Conservation (phyloP, 2,888 invertebrate species). For the Drosophila bunnanda region DNA sequence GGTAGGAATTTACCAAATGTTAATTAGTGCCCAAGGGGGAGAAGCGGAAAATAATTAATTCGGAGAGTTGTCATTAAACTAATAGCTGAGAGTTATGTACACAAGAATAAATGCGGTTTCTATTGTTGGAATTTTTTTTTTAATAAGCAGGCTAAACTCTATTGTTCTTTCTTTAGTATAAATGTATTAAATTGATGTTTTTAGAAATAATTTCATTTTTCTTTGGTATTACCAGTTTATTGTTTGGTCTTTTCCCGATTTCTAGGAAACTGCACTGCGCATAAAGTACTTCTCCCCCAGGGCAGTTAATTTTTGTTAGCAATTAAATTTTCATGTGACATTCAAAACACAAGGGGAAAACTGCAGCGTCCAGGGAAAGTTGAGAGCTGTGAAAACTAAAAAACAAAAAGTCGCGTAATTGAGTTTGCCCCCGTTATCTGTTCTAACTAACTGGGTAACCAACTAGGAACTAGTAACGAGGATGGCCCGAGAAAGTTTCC, state of each 20-base stretch:
- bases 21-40: slow-evolving; percentile 13
- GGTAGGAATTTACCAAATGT: slow-evolving; percentile 17
- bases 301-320: slow-evolving; percentile 5
- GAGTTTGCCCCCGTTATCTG: slow-evolving; percentile 62
- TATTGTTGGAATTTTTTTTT: slow-evolving; percentile 9
- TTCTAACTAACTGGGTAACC: slow-evolving; percentile 19
- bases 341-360: slow-evolving; percentile 14
- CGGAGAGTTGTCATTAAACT: slow-evolving; percentile 28
- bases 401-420: slow-evolving; percentile 67
- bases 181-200: background rate
- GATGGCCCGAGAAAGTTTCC: slow-evolving; percentile 23
- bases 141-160: background rate
- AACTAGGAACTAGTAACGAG: slow-evolving; percentile 35
- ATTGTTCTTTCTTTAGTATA: background rate
- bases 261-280: slow-evolving; percentile 2
- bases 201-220: background rate
- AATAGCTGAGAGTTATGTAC: slow-evolving; percentile 25
- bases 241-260: background rate
- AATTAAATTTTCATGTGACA: slow-evolving; percentile 31
- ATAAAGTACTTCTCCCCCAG: background rate
- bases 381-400: slow-evolving; percentile 5
- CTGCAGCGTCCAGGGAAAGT: slow-evolving; percentile 3
- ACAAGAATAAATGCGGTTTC: background rate
- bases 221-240: background rate
- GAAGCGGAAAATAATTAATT: slow-evolving; percentile 18